Base-by-base conservation (phyloP, 2,113 vertebrate genomes). In the Cromileptes altivelis region DNA sequence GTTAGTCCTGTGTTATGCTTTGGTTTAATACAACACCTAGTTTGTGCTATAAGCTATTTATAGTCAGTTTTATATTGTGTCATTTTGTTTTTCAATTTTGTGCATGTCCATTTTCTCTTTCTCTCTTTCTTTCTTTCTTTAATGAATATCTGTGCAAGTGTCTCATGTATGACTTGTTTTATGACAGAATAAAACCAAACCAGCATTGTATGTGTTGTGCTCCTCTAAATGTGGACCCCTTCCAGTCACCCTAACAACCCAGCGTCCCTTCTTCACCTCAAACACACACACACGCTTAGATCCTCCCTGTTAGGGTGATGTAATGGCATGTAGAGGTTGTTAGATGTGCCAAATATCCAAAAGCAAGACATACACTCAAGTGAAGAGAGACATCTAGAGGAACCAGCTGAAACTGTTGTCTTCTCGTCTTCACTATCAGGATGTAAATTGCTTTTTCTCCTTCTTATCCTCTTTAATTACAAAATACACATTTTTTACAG, bases 381-480 rank as follows among this genome's bases (percentile, higher is more conserved):
- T 74, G 55, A 89, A 86, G 86, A 80, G 91, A 81, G 92, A 89
- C 91, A 90, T 81, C 92, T 91, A 91, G 79, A 64, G 92, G 91
- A 77, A 30, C 3, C 19, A 63, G 9, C 0, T 19, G 58, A 82
- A 87, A 91, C 64, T 68, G 49, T 47, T 55, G 12, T 19, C 9
- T 21, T 21, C 0, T 53, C 40, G 25, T 57, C 61, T 73, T 69
- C 18, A 42, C 21, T 18, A 55, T 10, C 47, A 33, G 2, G 3
- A 0, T 57, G 37, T 30, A 1, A n/a, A 17, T 42, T 8, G 11
- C 3, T 7, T 37, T 37, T 37, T 37, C 33, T 37, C 33, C 6
- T 37, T 1, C 33, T 37, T 37, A 37, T 37, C 33, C 6, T 62
- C 12, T 67, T 23, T 25, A 60, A 49, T 21, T 10, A 45, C 6